These are phyloP conservation scores for Tychaedon coryphoeus DNA, from an alignment of 2,113 vertebrate genomes.

Conservation along the genomic window DNA sequence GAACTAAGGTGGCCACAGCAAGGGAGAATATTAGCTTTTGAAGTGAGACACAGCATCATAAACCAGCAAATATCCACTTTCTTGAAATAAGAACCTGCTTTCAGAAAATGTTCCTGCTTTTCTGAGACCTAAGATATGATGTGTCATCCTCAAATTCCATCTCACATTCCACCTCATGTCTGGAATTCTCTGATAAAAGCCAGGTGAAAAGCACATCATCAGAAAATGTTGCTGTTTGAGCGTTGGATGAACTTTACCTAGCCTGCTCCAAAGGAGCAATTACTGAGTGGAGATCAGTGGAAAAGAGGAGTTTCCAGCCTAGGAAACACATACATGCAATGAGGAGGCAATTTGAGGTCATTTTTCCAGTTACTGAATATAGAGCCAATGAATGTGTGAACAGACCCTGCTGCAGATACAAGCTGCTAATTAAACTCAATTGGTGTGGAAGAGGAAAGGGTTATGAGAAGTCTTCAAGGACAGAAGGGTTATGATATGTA, in stretches of 20 bases:
- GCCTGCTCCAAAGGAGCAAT: not conserved
- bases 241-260: not conserved
- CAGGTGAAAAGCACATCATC: not conserved
- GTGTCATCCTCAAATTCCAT: not conserved
- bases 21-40: not conserved
- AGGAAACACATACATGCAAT: not conserved
- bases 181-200: not conserved
- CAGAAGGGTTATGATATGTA: not conserved
- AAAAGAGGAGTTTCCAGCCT: not conserved
- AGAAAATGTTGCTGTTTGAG: not conserved
- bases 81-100: not conserved
- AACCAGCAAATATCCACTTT: not conserved
- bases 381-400: not conserved
- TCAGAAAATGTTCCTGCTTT: not conserved
- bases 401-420: not conserved
- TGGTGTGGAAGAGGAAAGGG: not conserved
- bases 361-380: not conserved
- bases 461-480: not conserved
- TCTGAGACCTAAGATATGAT: not conserved
- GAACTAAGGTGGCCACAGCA: not conserved
- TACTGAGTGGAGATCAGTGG: not conserved
- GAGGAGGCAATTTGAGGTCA: not conserved
- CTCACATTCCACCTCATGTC: not conserved
- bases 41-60: rapidly evolving
- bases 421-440: not conserved